phyloP scores from a whole-genome alignment of 2,113 vertebrate genomes.

The Eleginops maclovinus region DNA sequence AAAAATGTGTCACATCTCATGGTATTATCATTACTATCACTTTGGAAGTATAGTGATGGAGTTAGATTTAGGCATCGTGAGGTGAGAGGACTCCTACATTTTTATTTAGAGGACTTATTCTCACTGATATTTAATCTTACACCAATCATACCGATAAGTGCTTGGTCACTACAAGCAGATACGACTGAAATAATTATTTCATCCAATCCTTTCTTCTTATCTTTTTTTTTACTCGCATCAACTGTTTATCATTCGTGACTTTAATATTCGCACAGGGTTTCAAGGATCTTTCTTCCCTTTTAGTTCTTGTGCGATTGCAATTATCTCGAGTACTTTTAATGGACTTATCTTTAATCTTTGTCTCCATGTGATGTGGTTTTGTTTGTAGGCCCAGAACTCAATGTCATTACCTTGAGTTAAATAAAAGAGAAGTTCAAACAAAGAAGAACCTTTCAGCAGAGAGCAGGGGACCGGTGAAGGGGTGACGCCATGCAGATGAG shows the following conservation, averaged over 20 bases:
- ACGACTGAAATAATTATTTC: background rate
- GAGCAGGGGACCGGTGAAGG: conserved; percentile 1
- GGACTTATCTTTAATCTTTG: conserved; percentile 36
- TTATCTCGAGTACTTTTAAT: conserved; percentile 33
- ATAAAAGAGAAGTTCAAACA: conserved; percentile 24
- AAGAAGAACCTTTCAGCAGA: conserved; percentile 23
- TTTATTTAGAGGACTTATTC: background rate
- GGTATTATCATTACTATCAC: background rate
- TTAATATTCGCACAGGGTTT: conserved; percentile 1
- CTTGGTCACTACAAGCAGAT: background rate
- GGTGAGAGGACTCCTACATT: background rate
- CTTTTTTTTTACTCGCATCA: background rate
- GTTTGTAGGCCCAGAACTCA: background rate
- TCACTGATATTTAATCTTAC: background rate
- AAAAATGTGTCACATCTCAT: conserved; percentile 15
- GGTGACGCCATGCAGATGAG: conserved; percentile 9
- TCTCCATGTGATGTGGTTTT: conserved; percentile 8
- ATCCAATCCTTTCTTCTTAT: background rate
- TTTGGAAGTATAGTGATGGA: background rate
- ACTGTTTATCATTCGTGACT: conserved; percentile 11
- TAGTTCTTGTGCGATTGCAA: background rate
- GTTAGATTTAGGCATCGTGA: background rate
- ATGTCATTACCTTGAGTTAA: conserved; percentile 24
- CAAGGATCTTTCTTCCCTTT: conserved; percentile 19
- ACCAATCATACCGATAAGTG: background rate